Evolutionary conservation across 2,888 invertebrate genomes (phyloP), one percentile per base, ranked within the genome.

Genomic region (Digitonthophagus gazella): DNA sequence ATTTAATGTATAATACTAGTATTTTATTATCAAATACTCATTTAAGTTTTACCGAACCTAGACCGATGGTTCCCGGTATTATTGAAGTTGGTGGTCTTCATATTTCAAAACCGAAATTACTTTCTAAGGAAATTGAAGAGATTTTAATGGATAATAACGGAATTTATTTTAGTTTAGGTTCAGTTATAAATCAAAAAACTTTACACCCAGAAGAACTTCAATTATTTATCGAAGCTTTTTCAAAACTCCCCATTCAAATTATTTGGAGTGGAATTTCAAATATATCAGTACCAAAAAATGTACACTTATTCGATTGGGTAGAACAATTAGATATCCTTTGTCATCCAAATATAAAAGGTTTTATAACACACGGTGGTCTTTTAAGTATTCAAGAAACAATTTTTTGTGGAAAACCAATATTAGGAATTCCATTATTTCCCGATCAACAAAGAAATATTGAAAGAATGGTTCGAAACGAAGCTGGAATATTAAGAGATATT

Each of bases 351-450:
- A 84, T 86, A 0, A 84, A 83, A 73, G 76, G 87, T 67, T 88
- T 89, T 76, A 86, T 89, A 77, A 86, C 88, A 0, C 89, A 89
- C 79, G 89, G 89, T 3, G 89, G 89, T 3, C 81, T 88, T 56
- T 84, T 88, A 69, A 87, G 88, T 58, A 85, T 87, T 0, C 87
- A 87, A 76, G 89, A 88, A 76, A 85, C 87, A 0, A 85, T 86
- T 16, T 85, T 85, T 20, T 86, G 86, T 73, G 87, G 84, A 0
- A 85, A 85, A 3, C 86, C 87, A 0, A 84, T 86, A 79, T 75
- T 87, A 28, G 86, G 85, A 71, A 83, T 87, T 28, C 86, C 86
- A 0, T 76, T 86, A 55, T 85, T 86, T 72, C 86, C 86, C n/a
- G 86, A 86, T 71, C 80, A 81, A 64, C 71, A 72, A n/a, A 63